Evolutionary conservation across 2,113 vertebrate genomes (phyloP).

Genomic region (Nematolebias whitei): DNA sequence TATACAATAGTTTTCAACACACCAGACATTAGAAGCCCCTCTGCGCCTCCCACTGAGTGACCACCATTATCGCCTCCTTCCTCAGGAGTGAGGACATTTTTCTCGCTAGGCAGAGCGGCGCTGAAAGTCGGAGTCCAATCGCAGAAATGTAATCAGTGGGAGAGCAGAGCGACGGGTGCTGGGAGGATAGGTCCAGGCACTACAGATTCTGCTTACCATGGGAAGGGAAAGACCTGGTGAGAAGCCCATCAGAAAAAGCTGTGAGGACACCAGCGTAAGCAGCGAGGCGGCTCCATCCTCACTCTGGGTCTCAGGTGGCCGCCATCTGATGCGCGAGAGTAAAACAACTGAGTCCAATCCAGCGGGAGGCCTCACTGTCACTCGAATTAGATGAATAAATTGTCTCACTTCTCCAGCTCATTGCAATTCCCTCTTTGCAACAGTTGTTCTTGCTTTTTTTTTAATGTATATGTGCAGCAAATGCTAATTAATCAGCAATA

Average conservation of each 20-base stretch:
- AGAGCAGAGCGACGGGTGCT: conserved; percentile 6
- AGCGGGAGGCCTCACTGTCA: background rate
- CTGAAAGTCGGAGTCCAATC: conserved; percentile 8
- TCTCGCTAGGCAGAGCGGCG: background rate
- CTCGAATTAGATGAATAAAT: conserved; percentile 10
- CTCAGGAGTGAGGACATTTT: conserved; percentile 21
- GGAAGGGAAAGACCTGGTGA: background rate
- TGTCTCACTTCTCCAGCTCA: background rate
- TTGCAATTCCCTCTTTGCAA: background rate
- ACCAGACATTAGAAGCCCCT: conserved; percentile 17
- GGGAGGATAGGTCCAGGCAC: conserved; percentile 3
- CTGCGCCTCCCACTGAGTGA: conserved; percentile 15
- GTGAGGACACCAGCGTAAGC: background rate
- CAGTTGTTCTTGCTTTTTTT: background rate
- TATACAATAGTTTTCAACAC: conserved; percentile 4
- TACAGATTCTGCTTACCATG: background rate
- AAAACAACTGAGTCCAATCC: conserved; percentile 13
- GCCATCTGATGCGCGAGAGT: background rate
- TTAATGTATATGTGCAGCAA: background rate
- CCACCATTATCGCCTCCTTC: conserved; percentile 14
- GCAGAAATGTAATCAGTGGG: conserved; percentile 23
- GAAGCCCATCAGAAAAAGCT: conserved; percentile 6
- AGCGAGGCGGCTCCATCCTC: background rate
- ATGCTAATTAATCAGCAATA: background rate
- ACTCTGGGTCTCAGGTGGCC: conserved; percentile 3